Evolutionary conservation across 2,888 invertebrate genomes (phyloP).

Genomic region (Brachypalpus laphriformis): DNA sequence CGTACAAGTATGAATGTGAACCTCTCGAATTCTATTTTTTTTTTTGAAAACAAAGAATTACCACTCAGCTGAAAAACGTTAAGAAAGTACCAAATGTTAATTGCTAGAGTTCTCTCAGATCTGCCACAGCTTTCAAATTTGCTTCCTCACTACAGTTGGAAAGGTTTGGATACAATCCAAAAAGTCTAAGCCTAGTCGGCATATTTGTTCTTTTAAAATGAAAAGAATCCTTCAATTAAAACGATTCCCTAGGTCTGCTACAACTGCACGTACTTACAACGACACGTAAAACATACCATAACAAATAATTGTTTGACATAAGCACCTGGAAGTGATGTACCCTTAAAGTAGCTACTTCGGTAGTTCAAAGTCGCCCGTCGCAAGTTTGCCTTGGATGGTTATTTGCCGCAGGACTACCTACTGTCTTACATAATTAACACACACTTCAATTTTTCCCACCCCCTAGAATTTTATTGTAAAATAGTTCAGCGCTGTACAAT

Average conservation of each 20-base stretch:
- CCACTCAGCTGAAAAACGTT: no score
- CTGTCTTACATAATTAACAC: background rate
- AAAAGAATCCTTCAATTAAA: background rate
- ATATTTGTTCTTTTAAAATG: background rate
- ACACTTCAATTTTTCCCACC: slow-evolving; percentile 7
- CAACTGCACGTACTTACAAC: background rate
- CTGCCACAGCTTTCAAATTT: background rate
- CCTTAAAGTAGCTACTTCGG: background rate
- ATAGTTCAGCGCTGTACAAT: background rate
- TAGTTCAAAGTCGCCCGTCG: background rate
- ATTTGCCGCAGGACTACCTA: background rate
- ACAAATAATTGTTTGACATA: background rate
- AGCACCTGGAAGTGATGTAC: background rate
- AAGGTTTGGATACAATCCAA: background rate
- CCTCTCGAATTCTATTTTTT: no score
- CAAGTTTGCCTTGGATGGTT: background rate
- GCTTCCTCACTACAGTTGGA: background rate
- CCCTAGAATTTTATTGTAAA: slow-evolving; percentile 6
- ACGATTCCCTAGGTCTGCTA: background rate
- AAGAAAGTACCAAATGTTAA: no score
- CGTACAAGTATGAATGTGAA: no score
- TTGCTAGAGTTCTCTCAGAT: background rate
- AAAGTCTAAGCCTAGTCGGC: background rate
- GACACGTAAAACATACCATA: background rate
- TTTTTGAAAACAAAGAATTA: no score